Evolutionary conservation across 2,113 vertebrate genomes (phyloP), one percentile per base, ranked within the genome.

Genomic region (Pycnonotus jocosus): DNA sequence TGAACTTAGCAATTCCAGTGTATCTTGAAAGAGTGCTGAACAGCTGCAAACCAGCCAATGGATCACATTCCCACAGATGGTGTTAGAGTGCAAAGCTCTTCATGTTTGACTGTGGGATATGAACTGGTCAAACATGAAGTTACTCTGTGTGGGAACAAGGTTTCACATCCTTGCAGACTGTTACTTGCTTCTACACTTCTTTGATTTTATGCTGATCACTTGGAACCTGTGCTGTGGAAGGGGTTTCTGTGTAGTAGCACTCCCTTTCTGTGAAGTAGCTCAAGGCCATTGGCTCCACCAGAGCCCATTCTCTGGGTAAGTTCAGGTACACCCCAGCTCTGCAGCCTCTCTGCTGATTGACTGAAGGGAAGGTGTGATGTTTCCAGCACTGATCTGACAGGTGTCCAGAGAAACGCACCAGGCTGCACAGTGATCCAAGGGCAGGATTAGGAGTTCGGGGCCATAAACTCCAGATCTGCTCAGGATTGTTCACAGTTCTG

Each of bases 51-150:
- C 71, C 51, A 94, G 85, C 47, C 94, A 62, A 70, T 92, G 85
- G 92, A 91, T 94, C 90, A 80, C 94, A 64, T 95, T 96, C 93
- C 93, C 95, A 95, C 81, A 91, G 92, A 91, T 82, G 74, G 92
- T 90, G 91, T 93, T 77, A 82, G 85, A 93, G 60, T 19, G 91
- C 92, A 88, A 77, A 96, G 93, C 87, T 92, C 93, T 94, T 95
- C 90, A 40, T 54, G 87, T 95, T 94, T 84, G 79, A 86, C 90
- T 93, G 61, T 40, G 71, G 89, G 68, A 82, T 90, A 72, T 60
- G 30, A 54, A 82, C 84, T 83, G 93, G 92, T 91, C 95, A 95
- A 80, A 90, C 25, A 54, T 82, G 95, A 96, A 94, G 81, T 88
- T 91, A 58, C 14, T 47, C 33, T 66, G 73, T 57, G 81, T 91